Base-by-base conservation (phyloP, 2,888 invertebrate species). In the Sepioteuthis lessoniana region DNA sequence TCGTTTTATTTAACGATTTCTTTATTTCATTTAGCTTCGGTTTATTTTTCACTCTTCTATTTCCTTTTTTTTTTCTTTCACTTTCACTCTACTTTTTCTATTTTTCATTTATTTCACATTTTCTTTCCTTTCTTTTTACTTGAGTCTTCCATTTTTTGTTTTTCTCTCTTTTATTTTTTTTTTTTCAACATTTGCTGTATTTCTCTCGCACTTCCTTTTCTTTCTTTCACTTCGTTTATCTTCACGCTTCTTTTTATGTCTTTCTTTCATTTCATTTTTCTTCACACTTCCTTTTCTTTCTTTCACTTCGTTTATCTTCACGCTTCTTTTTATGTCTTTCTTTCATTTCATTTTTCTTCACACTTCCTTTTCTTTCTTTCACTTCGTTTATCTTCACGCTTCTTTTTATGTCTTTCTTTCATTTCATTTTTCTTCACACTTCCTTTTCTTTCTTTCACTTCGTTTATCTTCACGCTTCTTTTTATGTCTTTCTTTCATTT, bases 351-450 rank as follows among this genome's bases (percentile, higher is more conserved):
- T 21, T 60, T 28, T 28, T 1, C 25, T 50, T 25, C 50, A 0
- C 2, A 5, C 28, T 28, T 28, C 8, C 19, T 60, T 28, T 60
- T 28, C 28, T 76, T 31, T n/a, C 16, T n/a, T 76, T 5, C 76
- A 0, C 0, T n/a, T 0, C 8, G 2, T n/a, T n/a, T 76, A 1
- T 16, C 31, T 76, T n/a, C 31, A 5, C 10, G 2, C 8, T n/a
- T 76, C 76, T 10, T n/a, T 16, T 31, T n/a, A 10, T 28, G 1
- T 31, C 31, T 60, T 28, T 60, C 31, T 31, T 28, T 28, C 60
- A 2, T 28, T 28, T 60, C 8, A 7, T 28, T 60, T 28, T 60
- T 28, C 28, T 3, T 60, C 60, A 8, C 5, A 4, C 31, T 60
- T 21, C 4, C 31, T 60, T 60, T 31, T 28, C 31, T 31, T 8